These are phyloP conservation scores for Bubo blakistoni DNA, from an alignment of 2,113 vertebrate species.

Conservation along the genomic window DNA sequence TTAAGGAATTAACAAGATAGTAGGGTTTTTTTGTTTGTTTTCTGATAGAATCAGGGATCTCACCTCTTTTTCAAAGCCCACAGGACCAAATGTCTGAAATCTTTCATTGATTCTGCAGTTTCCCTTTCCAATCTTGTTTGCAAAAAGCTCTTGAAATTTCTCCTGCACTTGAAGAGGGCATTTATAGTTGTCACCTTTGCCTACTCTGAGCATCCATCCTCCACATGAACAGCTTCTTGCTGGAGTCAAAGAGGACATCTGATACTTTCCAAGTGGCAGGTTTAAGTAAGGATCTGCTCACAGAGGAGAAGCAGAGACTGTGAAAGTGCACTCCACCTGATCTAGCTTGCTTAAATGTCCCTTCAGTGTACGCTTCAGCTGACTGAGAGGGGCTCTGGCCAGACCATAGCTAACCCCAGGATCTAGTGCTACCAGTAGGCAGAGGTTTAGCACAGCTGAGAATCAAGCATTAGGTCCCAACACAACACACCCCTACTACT, in stretches of 20 bases:
- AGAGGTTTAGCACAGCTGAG: not conserved
- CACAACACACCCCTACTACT: not conserved
- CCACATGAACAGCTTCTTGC: not conserved
- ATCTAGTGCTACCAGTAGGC: not conserved
- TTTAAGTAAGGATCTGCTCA: not conserved
- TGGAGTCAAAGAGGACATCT: not conserved
- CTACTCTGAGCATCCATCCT: slow-evolving; percentile 16
- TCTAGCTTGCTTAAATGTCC: not conserved
- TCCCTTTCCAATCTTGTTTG: slow-evolving; percentile 22
- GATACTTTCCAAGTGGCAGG: not conserved
- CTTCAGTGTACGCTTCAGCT: not conserved
- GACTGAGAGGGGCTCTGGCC: not conserved
- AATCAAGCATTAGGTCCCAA: not conserved
- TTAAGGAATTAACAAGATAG: slow-evolving; percentile 21
- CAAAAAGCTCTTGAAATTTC: slow-evolving; percentile 36
- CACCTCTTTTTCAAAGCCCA: slow-evolving; percentile 5
- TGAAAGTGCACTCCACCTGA: not conserved
- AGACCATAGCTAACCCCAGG: not conserved
- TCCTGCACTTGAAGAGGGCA: not conserved
- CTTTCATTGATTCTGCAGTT: slow-evolving; percentile 30
- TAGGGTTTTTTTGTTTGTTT: not conserved
- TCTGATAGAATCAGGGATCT: not conserved
- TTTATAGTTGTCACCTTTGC: slow-evolving; percentile 40
- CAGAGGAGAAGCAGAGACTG: not conserved
- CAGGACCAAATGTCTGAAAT: slow-evolving; percentile 16